Percentiles rank a stretch among this genome's conserved stretches.
Conservation (phyloP, 2,113 vertebrate species). For the Odontophorus gujanensis region DNA sequence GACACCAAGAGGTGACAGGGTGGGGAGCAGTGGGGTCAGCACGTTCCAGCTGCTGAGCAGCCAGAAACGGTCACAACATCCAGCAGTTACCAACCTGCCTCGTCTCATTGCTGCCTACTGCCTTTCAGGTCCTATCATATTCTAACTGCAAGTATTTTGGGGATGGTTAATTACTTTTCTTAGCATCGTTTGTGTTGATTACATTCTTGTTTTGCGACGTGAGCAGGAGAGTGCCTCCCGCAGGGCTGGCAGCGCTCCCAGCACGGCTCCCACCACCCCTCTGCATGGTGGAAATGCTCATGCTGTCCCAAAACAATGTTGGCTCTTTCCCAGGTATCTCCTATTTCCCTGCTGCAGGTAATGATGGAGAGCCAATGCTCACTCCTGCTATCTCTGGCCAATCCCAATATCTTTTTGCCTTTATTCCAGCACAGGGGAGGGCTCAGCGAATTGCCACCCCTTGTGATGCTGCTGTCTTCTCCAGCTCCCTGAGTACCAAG, state of each 20-base stretch:
- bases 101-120: fast-evolving
- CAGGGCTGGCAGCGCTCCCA: background rate
- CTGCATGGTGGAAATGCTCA: background rate
- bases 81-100: background rate
- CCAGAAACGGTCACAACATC: background rate
- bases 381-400: too few species aligned
- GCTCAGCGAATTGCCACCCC: background rate
- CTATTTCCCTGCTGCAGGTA: background rate
- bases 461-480: background rate
- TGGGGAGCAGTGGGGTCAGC: background rate
- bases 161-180: background rate
- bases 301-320: fast-evolving
- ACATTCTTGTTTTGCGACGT: background rate
- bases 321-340: background rate
- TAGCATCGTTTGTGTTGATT: background rate
- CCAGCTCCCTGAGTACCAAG: background rate
- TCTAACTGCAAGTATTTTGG: background rate
- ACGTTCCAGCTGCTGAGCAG: fast-evolving
- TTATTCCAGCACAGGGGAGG: background rate
- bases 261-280: background rate
- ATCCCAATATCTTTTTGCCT: background rate
- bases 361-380: background rate
- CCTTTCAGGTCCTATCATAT: background rate
- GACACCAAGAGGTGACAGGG: fast-evolving
- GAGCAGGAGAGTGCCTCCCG: background rate